Percentiles rank a stretch among this genome's conserved stretches.
phyloP scores from a whole-genome alignment of 2,113 vertebrate genomes.

The Aldabrachelys gigantea region DNA sequence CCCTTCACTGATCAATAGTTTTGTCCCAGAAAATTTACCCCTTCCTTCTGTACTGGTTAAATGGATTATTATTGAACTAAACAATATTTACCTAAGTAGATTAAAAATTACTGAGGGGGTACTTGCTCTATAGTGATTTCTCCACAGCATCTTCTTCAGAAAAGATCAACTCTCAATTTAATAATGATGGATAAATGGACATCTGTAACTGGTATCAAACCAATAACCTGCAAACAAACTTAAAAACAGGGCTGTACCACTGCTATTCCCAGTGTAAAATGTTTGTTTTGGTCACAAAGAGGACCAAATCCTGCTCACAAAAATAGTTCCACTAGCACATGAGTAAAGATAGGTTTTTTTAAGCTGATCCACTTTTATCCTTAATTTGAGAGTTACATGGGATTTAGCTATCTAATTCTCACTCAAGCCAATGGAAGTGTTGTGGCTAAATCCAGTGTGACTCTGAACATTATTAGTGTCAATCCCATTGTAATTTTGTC shows the following conservation, averaged over 20 bases:
- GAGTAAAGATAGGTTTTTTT: slow-evolving; percentile 2
- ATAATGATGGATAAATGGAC: fast-evolving
- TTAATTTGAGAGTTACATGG: not conserved
- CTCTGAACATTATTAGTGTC: not conserved
- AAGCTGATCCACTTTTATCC: not conserved
- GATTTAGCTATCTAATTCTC: slow-evolving; percentile 8
- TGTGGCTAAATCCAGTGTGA: not conserved
- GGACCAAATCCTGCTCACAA: not conserved
- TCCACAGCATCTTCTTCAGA: not conserved
- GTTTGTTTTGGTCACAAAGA: not conserved
- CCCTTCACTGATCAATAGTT: slow-evolving; percentile 36
- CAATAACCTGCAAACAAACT: not conserved
- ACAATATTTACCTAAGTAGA: not conserved
- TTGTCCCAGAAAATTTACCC: slow-evolving; percentile 43
- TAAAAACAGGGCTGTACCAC: not conserved
- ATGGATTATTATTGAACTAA: not conserved
- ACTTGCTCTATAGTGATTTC: not conserved
- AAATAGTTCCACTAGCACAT: not conserved
- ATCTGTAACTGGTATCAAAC: not conserved
- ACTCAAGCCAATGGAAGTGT: not conserved
- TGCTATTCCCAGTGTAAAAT: not conserved
- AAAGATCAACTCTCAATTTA: not conserved
- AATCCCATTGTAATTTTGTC: not conserved
- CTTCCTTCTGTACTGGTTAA: slow-evolving; percentile 11
- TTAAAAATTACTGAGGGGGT: not conserved